A percentile compares a stretch with the other conserved stretches of the same genome.
Conservation (phyloP, 2,113 vertebrate species). For the Gadus chalcogrammus region DNA sequence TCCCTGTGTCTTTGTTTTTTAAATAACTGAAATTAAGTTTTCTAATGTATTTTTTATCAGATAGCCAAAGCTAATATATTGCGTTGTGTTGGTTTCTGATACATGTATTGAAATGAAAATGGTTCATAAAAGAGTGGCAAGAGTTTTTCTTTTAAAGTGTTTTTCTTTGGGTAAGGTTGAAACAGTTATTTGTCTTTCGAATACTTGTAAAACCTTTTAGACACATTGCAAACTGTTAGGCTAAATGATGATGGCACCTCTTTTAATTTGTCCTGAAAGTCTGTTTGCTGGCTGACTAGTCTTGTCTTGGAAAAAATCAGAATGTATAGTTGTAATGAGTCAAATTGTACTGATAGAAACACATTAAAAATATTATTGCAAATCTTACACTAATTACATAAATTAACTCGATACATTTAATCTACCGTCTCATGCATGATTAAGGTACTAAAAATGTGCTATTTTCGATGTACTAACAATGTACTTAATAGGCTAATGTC, state of each 20-base stretch:
- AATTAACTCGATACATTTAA: too few relatives aligned
- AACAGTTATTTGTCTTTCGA: too few relatives aligned
- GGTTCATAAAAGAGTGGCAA: too few relatives aligned
- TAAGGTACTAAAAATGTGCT: too few relatives aligned
- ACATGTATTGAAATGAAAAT: conserved; percentile 14
- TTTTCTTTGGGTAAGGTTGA: too few relatives aligned
- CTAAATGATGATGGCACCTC: too few relatives aligned
- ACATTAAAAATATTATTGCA: conserved; percentile 16
- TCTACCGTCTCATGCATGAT: too few relatives aligned
- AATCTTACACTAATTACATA: neutral
- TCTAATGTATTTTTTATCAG: conserved; percentile 41
- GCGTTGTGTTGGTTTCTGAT: conserved; percentile 21
- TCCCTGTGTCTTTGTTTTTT: conserved; percentile 37
- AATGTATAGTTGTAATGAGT: neutral
- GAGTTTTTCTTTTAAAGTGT: too few relatives aligned
- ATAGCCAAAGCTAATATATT: conserved; percentile 38
- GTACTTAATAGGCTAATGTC: too few relatives aligned
- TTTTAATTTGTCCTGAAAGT: neutral
- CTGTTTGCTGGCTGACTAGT: neutral
- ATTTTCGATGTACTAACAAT: too few relatives aligned
- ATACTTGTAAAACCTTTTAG: neutral
- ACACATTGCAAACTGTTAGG: neutral
- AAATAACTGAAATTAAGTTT: conserved; percentile 24
- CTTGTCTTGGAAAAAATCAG: neutral
- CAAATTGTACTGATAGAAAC: neutral